Conservation (phyloP, 92 coral and sea anemone species). For the Pocillopora grandis region DNA sequence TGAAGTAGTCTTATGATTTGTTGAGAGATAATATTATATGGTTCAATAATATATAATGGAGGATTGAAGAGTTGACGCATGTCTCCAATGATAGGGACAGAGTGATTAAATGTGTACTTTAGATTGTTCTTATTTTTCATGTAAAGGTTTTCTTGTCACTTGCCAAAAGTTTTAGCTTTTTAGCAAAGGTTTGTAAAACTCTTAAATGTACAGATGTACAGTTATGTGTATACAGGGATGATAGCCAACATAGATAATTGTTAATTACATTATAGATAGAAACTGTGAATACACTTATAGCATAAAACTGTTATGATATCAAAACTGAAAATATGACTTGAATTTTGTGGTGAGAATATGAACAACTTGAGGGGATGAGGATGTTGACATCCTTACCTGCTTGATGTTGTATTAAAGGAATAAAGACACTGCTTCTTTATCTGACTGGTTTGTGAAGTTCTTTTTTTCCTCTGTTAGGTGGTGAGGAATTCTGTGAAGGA, state of each 20-base stretch:
- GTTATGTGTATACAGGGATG: neutral
- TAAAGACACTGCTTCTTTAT: neutral
- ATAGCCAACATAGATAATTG: neutral
- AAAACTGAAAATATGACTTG: neutral
- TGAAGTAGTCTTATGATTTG: constrained; percentile 14
- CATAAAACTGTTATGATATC: neutral
- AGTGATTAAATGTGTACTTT: neutral
- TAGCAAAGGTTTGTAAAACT: neutral
- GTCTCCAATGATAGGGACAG: constrained; percentile 1
- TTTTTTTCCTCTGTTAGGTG: too few species aligned
- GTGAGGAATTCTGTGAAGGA: too few species aligned
- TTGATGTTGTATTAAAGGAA: constrained; percentile 1
- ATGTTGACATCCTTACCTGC: neutral
- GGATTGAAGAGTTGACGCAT: constrained; percentile 9
- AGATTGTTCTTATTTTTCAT: neutral
- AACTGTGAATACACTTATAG: constrained; percentile 11
- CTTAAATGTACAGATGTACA: neutral
- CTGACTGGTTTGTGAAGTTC: neutral
- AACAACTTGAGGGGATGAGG: neutral
- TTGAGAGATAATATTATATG: neutral
- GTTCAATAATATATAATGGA: constrained; percentile 14
- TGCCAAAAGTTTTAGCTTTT: too few species aligned
- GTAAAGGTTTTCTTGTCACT: neutral
- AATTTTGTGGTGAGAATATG: neutral
- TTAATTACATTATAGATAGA: neutral